Conservation (phyloP, 2,888 invertebrate species). For the Fragum sueziense region DNA sequence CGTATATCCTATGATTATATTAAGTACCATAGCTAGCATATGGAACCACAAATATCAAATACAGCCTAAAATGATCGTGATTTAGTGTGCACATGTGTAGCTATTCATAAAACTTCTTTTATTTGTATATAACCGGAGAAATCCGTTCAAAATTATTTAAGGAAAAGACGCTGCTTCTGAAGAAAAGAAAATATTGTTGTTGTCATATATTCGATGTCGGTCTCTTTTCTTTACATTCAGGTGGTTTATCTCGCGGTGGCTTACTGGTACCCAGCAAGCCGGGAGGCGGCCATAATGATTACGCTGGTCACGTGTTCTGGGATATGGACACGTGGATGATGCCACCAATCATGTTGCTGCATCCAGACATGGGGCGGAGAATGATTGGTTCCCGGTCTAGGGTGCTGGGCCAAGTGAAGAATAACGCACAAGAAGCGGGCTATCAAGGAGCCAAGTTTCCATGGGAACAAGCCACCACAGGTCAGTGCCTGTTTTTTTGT, state of each 20-base stretch:
- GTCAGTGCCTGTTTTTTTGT: too few species aligned
- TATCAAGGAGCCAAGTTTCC: conserved; percentile 73
- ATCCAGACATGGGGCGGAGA: conserved; percentile 66
- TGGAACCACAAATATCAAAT: too few species aligned
- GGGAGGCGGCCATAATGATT: conserved; percentile 67
- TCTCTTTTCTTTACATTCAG: conserved; percentile 27
- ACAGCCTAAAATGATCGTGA: too few species aligned
- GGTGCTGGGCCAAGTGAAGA: conserved; percentile 64
- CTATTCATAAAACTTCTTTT: too few species aligned
- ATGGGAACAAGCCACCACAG: conserved; percentile 77
- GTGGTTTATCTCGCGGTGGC: conserved; percentile 66
- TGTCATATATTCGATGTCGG: too few species aligned
- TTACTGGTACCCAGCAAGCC: conserved; percentile 45
- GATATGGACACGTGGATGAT: conserved; percentile 80
- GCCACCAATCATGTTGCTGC: conserved; percentile 74
- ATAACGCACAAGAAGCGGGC: conserved; percentile 66
- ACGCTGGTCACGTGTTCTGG: conserved; percentile 80
- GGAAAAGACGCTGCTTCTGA: too few species aligned
- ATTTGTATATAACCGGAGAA: too few species aligned
- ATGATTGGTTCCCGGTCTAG: conserved; percentile 70
- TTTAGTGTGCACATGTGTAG: neutral
- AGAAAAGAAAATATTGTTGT: too few species aligned
- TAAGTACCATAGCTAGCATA: too few species aligned
- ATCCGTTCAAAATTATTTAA: neutral
- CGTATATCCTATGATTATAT: too few species aligned